phyloP scores from a whole-genome alignment of 2,797 vertebrate genomes.

The Tangara arthus region DNA sequence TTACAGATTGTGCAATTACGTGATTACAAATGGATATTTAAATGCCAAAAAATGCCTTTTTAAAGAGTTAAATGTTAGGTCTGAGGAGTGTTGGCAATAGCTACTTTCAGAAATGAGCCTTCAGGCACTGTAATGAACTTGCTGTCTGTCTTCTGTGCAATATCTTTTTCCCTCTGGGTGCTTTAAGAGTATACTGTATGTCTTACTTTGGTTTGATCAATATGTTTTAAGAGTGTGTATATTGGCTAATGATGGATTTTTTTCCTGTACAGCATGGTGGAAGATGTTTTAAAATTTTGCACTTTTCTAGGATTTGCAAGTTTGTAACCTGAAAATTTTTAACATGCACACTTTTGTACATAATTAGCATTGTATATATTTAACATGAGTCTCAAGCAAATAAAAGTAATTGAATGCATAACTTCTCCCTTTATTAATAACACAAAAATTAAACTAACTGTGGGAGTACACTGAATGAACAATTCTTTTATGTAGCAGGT shows the following conservation, averaged over 20 bases:
- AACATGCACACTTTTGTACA: slow-evolving; percentile 91
- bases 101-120: slow-evolving; percentile 57
- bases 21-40: slow-evolving; percentile 61
- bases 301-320: slow-evolving; percentile 90
- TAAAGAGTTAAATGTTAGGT: slow-evolving; percentile 41
- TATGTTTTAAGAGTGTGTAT: slow-evolving; percentile 78
- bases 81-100: slow-evolving; percentile 51
- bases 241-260: slow-evolving; percentile 89
- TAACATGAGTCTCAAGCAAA: slow-evolving; percentile 77
- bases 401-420: slow-evolving; percentile 68
- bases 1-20: slow-evolving; percentile 54
- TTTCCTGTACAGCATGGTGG: slow-evolving; percentile 91
- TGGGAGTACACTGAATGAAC: neutral
- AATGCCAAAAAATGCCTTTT: slow-evolving; percentile 74
- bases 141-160: slow-evolving; percentile 75
- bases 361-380: slow-evolving; percentile 89
- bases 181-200: slow-evolving; percentile 69
- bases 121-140: slow-evolving; percentile 65
- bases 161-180: slow-evolving; percentile 69
- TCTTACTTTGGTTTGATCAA: slow-evolving; percentile 60
- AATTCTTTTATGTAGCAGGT: neutral
- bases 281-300: slow-evolving; percentile 88
- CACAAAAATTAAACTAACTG: neutral
- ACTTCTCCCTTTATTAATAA: slow-evolving; percentile 45
- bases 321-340: slow-evolving; percentile 87